Percentiles rank a stretch among this genome's conserved stretches.
Evolutionary conservation across 2,888 invertebrate species (phyloP).

Genomic region (Tortricodes alternella): DNA sequence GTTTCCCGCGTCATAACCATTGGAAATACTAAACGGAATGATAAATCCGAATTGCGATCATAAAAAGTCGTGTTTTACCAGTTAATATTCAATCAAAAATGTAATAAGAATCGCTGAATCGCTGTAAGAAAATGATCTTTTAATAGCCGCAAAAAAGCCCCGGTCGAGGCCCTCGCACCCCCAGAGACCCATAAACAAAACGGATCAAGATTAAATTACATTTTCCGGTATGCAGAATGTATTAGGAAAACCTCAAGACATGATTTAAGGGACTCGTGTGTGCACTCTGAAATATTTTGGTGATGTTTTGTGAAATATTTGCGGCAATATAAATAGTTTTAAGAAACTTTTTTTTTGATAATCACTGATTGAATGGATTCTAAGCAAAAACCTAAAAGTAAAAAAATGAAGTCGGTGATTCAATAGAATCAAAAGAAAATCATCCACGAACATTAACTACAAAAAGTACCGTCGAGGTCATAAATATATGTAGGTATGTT

Average conservation of each 20-base stretch:
- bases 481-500: too few relatives aligned
- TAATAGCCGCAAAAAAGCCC: slow-evolving; percentile 26
- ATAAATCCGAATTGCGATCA: background rate
- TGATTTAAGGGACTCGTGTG: slow-evolving; percentile 30
- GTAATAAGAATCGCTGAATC: slow-evolving; percentile 24
- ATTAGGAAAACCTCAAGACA: slow-evolving; percentile 37
- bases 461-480: too few relatives aligned
- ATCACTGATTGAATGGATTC: too few relatives aligned
- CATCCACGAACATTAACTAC: too few relatives aligned
- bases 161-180: slow-evolving; percentile 26
- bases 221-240: slow-evolving; percentile 38
- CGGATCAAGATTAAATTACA: slow-evolving; percentile 40
- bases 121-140: slow-evolving; percentile 18
- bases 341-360: too few relatives aligned
- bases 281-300: slow-evolving; percentile 13
- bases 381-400: too few relatives aligned
- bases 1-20: background rate
- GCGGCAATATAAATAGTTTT: too few relatives aligned
- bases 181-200: slow-evolving; percentile 39
- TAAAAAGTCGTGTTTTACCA: background rate
- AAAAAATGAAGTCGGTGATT: too few relatives aligned
- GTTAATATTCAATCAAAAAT: slow-evolving; percentile 8
- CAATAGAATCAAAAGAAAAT: too few relatives aligned
- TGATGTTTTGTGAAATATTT: background rate
- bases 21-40: background rate